Percentiles rank a stretch among this genome's conserved stretches.
These are phyloP conservation scores for Lophochroa leadbeateri DNA, from an alignment of 2,113 vertebrate species.

Conservation along the genomic window DNA sequence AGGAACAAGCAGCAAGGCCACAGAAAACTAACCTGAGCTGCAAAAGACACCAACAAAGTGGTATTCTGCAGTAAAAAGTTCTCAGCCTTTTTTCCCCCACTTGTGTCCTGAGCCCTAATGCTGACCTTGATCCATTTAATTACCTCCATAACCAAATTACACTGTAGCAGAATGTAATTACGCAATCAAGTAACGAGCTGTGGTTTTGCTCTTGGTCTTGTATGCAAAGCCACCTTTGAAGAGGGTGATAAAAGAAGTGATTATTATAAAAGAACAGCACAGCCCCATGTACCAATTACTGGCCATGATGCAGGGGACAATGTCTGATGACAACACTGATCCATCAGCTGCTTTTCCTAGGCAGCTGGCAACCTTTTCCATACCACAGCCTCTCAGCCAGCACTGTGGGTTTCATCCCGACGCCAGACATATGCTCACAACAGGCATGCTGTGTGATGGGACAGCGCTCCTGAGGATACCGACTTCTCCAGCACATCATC, in stretches of 20 bases:
- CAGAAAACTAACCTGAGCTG: not conserved
- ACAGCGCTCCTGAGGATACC: not conserved
- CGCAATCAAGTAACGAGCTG: constrained; percentile 63
- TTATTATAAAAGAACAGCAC: not conserved
- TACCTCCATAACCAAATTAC: constrained; percentile 49
- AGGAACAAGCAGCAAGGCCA: not conserved
- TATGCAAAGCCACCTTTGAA: constrained; percentile 48
- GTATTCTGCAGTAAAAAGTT: not conserved
- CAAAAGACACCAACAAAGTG: not conserved
- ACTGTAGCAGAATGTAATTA: constrained; percentile 58
- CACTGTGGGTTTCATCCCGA: not conserved
- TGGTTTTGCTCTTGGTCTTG: constrained; percentile 42
- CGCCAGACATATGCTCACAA: rapidly evolving
- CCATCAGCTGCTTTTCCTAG: not conserved
- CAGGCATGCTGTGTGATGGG: not conserved
- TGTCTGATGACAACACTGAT: not conserved
- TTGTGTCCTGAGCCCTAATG: constrained; percentile 26
- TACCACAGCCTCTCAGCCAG: not conserved
- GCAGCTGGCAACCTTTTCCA: not conserved
- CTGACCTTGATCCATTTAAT: constrained; percentile 62
- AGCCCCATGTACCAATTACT: not conserved
- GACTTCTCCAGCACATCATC: not conserved
- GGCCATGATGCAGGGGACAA: not conserved
- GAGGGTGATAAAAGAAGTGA: not conserved
- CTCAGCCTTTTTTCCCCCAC: not conserved